Percentiles rank a stretch among this genome's conserved stretches.
Conservation (phyloP, 2,888 invertebrate species). For the Calliopum simillimum region DNA sequence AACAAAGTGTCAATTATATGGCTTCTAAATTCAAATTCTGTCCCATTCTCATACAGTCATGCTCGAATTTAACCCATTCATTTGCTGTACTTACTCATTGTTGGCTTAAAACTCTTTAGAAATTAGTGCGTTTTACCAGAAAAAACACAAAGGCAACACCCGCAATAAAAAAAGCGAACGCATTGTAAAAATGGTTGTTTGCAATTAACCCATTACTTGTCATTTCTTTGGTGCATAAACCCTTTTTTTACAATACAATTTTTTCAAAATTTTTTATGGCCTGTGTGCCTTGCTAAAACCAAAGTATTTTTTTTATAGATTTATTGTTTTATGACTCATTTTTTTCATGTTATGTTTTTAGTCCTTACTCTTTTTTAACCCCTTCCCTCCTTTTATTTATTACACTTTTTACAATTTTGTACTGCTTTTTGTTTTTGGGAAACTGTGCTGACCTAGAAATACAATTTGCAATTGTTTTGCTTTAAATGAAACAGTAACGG, state of each 20-base stretch:
- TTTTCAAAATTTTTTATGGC: background rate
- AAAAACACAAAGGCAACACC: background rate
- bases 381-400: slow-evolving; percentile 36
- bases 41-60: background rate
- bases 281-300: slow-evolving; percentile 6
- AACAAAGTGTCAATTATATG: slow-evolving; percentile 5
- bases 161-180: slow-evolving; percentile 9
- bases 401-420: slow-evolving; percentile 21
- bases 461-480: slow-evolving; percentile 50
- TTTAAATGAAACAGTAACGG: slow-evolving; percentile 28
- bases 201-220: slow-evolving; percentile 4
- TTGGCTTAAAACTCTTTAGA: background rate
- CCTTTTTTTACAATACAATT: slow-evolving; percentile 13
- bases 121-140: background rate
- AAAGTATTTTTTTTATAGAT: slow-evolving; percentile 26
- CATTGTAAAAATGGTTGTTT: slow-evolving; percentile 7
- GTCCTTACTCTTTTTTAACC: slow-evolving; percentile 37
- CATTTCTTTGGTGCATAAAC: background rate
- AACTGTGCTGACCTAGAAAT: slow-evolving; percentile 46
- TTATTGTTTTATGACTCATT: slow-evolving; percentile 46
- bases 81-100: background rate
- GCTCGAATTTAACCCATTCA: slow-evolving; percentile 28
- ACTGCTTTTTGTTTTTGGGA: slow-evolving; percentile 14
- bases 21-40: slow-evolving; percentile 12
- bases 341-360: background rate